Conservation (phyloP, 2,888 invertebrate species). For the Netelia inedita region DNA sequence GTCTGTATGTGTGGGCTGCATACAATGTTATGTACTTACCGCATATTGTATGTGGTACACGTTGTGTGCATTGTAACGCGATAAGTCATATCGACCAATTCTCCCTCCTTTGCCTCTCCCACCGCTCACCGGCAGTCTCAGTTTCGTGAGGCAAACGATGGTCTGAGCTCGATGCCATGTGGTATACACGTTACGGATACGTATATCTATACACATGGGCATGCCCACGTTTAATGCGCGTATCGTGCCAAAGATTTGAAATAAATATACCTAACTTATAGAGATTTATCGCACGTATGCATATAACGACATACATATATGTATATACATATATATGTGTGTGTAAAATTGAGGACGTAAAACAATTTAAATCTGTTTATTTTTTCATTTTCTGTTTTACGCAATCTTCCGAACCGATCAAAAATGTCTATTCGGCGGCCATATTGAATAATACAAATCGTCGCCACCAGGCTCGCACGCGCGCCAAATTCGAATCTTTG, state of each 20-base stretch:
- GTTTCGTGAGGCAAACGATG: slow-evolving; percentile 62
- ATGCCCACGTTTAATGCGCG: neutral
- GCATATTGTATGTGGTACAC: slow-evolving; percentile 37
- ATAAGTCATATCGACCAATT: slow-evolving; percentile 69
- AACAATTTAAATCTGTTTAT: no score
- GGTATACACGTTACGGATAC: neutral
- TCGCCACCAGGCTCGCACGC: neutral
- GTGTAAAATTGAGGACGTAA: no score
- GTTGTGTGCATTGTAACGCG: slow-evolving; percentile 63
- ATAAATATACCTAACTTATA: no score
- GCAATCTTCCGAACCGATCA: neutral
- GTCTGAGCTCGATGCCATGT: slow-evolving; percentile 33
- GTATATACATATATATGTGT: no score
- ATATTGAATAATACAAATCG: neutral
- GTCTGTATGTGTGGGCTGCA: neutral
- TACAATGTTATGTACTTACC: slow-evolving; percentile 25
- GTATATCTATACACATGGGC: neutral
- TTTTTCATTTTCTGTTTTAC: no score
- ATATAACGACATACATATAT: no score
- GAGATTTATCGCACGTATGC: no score
- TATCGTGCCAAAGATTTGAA: no score
- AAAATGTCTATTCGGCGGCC: neutral
- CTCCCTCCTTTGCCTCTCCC: slow-evolving; percentile 34
- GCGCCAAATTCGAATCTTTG: no score
- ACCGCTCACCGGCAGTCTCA: slow-evolving; percentile 32